These are phyloP conservation scores for Sinocyclocheilus maitianheensis DNA, from an alignment of 2,113 vertebrate species.

Conservation along the genomic window DNA sequence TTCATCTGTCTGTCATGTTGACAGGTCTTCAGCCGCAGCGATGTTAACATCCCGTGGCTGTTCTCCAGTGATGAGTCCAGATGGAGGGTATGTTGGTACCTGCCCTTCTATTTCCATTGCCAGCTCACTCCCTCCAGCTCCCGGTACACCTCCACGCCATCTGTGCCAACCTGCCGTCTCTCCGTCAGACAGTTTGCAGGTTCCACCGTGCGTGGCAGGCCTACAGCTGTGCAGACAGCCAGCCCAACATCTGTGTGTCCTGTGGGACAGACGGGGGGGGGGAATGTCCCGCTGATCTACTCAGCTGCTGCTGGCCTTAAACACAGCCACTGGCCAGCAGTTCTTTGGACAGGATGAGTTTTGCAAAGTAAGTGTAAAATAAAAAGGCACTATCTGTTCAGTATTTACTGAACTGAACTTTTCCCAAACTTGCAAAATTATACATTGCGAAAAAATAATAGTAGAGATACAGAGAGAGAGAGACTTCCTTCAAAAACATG, in stretches of 20 bases:
- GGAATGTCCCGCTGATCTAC: constrained; percentile 58
- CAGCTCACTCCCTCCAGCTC: constrained; percentile 44
- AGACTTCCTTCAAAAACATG: too few species aligned
- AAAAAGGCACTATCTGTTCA: neutral
- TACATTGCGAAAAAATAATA: neutral
- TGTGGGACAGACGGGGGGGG: constrained; percentile 61
- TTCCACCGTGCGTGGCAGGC: constrained; percentile 60
- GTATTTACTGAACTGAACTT: neutral
- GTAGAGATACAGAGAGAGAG: neutral
- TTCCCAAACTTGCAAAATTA: neutral
- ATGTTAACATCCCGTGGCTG: constrained; percentile 65
- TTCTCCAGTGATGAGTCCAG: constrained; percentile 68
- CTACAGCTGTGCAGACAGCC: constrained; percentile 65
- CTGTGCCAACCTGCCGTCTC: constrained; percentile 68
- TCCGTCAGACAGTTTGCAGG: constrained; percentile 22
- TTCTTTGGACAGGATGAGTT: constrained; percentile 30
- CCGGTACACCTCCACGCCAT: constrained; percentile 62
- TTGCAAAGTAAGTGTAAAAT: neutral
- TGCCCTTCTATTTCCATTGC: constrained; percentile 63
- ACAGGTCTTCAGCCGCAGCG: constrained; percentile 64
- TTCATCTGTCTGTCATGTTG: constrained; percentile 71
- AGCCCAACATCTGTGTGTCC: constrained; percentile 71
- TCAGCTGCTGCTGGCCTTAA: constrained; percentile 5
- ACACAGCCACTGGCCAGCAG: constrained; percentile 54
- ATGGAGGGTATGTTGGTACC: constrained; percentile 68